These are phyloP conservation scores for Epirrhoe alternata DNA, from an alignment of 2,888 invertebrate species.

Conservation along the genomic window DNA sequence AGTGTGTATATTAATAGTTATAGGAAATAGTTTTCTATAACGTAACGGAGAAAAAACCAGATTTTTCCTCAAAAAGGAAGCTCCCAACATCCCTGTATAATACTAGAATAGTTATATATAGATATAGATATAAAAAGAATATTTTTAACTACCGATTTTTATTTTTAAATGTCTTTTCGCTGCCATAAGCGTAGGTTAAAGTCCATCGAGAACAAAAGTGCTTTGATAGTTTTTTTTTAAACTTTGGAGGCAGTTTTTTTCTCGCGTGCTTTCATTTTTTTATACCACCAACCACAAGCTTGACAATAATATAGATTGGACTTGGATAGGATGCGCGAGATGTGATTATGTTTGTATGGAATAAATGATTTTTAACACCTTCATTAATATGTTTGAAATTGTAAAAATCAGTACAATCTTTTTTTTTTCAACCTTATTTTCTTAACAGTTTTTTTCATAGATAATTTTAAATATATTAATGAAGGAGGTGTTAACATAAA, in stretches of 20 bases:
- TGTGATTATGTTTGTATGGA: conserved; percentile 37
- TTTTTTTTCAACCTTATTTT: neutral
- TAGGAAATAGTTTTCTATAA: conserved; percentile 68
- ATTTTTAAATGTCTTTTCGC: conserved; percentile 57
- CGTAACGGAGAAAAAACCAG: conserved; percentile 34
- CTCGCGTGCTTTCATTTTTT: conserved; percentile 28
- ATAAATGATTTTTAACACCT: conserved; percentile 24
- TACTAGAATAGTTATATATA: conserved; percentile 64
- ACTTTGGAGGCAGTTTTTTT: conserved; percentile 22
- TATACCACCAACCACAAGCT: conserved; percentile 36
- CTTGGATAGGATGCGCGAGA: conserved; percentile 32
- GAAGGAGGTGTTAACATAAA: conserved; percentile 39
- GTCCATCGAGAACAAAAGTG: conserved; percentile 49
- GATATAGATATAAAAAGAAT: conserved; percentile 74
- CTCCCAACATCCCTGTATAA: conserved; percentile 66
- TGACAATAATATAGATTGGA: conserved; percentile 46
- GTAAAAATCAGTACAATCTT: conserved; percentile 1
- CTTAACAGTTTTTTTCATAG: conserved; percentile 5
- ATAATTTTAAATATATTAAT: conserved; percentile 47
- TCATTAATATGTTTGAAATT: conserved; percentile 32
- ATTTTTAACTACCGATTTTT: conserved; percentile 70
- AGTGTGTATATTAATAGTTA: conserved; percentile 70
- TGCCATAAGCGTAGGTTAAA: conserved; percentile 74
- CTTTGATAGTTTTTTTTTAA: conserved; percentile 41
- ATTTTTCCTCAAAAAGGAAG: conserved; percentile 37